Evolutionary conservation across 2,113 vertebrate species (phyloP), one percentile per base, ranked within the genome.

Genomic region (Diglossa brunneiventris): DNA sequence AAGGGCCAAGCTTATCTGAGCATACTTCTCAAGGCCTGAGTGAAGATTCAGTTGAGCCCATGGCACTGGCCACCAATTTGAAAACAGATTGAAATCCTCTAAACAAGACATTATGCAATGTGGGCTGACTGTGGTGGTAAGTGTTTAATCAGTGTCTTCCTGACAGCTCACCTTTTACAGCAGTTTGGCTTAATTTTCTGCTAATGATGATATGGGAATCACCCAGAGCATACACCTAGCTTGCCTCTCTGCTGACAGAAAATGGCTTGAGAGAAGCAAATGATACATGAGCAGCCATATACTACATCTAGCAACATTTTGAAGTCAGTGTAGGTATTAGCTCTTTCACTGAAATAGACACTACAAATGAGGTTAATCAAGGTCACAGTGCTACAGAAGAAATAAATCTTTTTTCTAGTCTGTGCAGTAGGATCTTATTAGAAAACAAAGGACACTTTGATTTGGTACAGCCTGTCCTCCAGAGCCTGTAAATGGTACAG

Each of bases 361-460:
- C 19, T 27, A n/a, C 72, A 81, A 81, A 52, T 62, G 47, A 70
- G 47, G 82, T 81, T 94, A 91, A 93, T 90, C 84, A 88, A 70
- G 87, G 83, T 42, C 75, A 49, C 18, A n/a, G 28, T 55, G 67
- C 67, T 91, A 30, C 30, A 66, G 63, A 62, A 85, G 35, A 88
- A 90, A 93, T 76, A 69, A 83, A 77, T 64, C 41, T 91, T 28
- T 90, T 53, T 90, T 70, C 42, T 39, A 37, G 46, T 81, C 37
- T 73, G 33, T 55, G 64, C 52, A 55, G 67, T 58, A 77, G 72
- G 63, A 87, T 75, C 9, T 0, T 64, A 28, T 67, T 94, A 85
- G 70, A 74, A 95, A 95, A 91, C 55, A 95, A 85, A 85, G 78
- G 84, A 13, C 31, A n/a, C 39, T 87, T 94, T 87, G 33, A 87